Conservation (phyloP, 2,797 vertebrate species). For the Otolemur crassicaudatus region DNA sequence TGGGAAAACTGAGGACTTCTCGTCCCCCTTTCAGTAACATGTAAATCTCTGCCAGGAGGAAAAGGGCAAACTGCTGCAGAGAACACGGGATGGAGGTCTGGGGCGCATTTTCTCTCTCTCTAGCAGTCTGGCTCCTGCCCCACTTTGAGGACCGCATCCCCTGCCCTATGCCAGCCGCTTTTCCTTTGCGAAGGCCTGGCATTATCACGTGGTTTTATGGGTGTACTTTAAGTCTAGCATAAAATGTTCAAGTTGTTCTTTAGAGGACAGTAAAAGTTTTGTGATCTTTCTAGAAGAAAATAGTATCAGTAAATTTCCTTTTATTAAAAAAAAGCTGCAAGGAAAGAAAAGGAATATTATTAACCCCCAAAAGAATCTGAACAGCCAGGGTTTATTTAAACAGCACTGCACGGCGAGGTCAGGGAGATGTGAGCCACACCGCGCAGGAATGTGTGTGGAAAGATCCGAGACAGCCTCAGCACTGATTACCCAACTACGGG, state of each 20-base stretch:
- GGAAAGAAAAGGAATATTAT: not conserved
- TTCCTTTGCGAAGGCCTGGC: too few relatives aligned
- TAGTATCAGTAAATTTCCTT: not conserved
- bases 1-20: not conserved
- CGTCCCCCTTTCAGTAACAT: not conserved
- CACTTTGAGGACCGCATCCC: accelerated
- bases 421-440: not conserved
- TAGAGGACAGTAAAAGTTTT: not conserved
- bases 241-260: not conserved
- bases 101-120: not conserved
- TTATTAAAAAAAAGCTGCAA: not conserved
- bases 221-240: not conserved
- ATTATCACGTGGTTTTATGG: accelerated
- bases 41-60: not conserved
- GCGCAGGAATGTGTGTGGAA: not conserved
- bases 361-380: not conserved
- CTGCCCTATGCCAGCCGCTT: accelerated
- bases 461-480: not conserved
- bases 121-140: not conserved
- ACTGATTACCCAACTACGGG: not conserved
- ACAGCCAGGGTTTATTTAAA: not conserved
- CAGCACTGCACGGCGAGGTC: not conserved
- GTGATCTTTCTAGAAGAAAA: conserved; percentile 47
- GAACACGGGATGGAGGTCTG: not conserved
- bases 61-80: not conserved